A percentile compares a stretch with the other conserved stretches of the same genome.
phyloP scores from a whole-genome alignment of 2,797 vertebrate genomes.

The Chelmon rostratus region DNA sequence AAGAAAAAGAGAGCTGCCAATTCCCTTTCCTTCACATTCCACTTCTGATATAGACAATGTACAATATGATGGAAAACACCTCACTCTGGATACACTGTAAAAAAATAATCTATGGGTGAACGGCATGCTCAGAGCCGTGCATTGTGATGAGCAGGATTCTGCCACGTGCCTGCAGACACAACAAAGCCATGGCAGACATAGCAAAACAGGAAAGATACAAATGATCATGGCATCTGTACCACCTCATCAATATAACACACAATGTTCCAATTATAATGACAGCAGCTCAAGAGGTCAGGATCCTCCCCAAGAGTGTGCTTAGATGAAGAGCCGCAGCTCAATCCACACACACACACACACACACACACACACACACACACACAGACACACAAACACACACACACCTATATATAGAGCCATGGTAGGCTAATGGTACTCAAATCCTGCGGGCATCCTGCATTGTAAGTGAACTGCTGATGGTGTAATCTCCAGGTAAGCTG shows the following conservation, averaged over 20 bases:
- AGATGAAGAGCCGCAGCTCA: conserved; percentile 11
- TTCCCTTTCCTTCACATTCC: conserved; percentile 15
- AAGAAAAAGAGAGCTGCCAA: conserved; percentile 35
- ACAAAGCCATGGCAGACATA: conserved; percentile 13
- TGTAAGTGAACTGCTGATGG: conserved; percentile 69
- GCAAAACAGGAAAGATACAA: conserved; percentile 19
- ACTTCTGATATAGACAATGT: conserved; percentile 27
- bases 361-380: not conserved
- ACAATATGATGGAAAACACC: conserved; percentile 22
- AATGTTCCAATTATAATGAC: not conserved
- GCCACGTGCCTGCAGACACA: conserved; percentile 5
- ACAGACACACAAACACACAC: too few species aligned
- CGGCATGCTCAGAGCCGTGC: not conserved
- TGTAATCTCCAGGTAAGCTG: conserved; percentile 78
- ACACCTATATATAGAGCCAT: not conserved
- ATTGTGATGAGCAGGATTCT: conserved; percentile 5
- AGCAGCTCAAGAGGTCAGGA: not conserved
- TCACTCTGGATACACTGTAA: not conserved
- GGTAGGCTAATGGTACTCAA: conserved; percentile 37
- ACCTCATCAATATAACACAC: conserved; percentile 4
- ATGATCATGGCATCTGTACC: not conserved
- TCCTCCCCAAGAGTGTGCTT: not conserved
- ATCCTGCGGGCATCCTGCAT: conserved; percentile 48
- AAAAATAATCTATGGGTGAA: conserved; percentile 9
- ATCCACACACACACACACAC: not conserved